phyloP scores from a whole-genome alignment of 2,113 vertebrate species.

The Origma solitaria region DNA sequence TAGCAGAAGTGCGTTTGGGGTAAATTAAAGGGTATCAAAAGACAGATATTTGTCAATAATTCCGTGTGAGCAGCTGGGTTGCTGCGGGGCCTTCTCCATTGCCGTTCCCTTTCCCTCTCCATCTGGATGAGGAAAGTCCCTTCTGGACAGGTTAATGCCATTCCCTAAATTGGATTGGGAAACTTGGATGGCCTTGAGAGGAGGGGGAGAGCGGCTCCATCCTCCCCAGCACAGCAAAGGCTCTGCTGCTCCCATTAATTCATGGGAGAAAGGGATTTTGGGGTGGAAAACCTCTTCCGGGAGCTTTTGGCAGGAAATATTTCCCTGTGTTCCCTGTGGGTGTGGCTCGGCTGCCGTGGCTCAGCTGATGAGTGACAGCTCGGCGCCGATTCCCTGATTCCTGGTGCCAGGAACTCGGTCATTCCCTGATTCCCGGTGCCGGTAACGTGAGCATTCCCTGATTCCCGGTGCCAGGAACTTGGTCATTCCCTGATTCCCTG shows the following conservation, averaged over 20 bases:
- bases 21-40: not conserved
- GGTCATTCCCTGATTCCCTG: no score
- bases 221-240: rapidly evolving
- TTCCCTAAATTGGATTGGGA: slow-evolving; percentile 19
- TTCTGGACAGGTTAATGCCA: not conserved
- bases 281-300: not conserved
- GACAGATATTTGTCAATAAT: not conserved
- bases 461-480: no score
- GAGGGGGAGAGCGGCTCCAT: not conserved
- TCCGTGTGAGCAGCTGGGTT: not conserved
- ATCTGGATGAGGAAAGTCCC: slow-evolving; percentile 7
- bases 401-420: not conserved
- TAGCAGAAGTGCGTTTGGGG: not conserved
- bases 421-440: not conserved
- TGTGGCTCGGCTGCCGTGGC: not conserved
- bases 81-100: not conserved
- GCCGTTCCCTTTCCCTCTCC: slow-evolving; percentile 15
- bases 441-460: no score
- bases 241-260: not conserved
- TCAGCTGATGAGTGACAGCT: slow-evolving; percentile 12
- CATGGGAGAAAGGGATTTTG: not conserved
- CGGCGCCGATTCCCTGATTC: not conserved
- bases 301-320: not conserved
- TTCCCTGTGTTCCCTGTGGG: not conserved
- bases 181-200: not conserved